phyloP scores from a whole-genome alignment of 2,888 invertebrate genomes.

The Ptychoptera albimana region DNA sequence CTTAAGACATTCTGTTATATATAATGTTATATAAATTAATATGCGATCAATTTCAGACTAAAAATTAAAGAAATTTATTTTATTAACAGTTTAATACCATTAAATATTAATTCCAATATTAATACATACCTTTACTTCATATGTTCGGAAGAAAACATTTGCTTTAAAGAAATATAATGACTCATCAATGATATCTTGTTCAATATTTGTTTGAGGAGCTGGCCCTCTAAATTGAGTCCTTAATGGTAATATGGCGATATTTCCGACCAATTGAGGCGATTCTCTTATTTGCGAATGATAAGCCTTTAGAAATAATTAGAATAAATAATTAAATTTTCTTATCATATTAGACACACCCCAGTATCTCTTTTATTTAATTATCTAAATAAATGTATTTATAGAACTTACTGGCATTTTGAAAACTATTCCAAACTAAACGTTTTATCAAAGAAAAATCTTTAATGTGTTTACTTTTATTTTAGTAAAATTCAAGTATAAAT shows the following conservation, averaged over 20 bases:
- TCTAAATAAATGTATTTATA: no score
- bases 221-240: slow-evolving; percentile 86
- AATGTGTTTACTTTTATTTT: no score
- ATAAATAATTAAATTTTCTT: no score
- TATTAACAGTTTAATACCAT: neutral
- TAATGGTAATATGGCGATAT: slow-evolving; percentile 83
- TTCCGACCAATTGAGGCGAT: slow-evolving; percentile 62
- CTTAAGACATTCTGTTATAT: slow-evolving; percentile 95
- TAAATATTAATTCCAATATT: neutral
- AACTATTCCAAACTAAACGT: neutral
- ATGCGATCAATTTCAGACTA: slow-evolving; percentile 94
- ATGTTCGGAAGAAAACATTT: slow-evolving; percentile 97
- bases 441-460: no score
- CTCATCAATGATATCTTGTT: slow-evolving; percentile 91
- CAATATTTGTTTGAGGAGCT: slow-evolving; percentile 57
- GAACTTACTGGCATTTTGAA: neutral
- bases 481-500: no score
- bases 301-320: slow-evolving; percentile 44
- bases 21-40: slow-evolving; percentile 91
- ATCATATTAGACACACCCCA: no score
- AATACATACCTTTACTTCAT: slow-evolving; percentile 79
- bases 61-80: slow-evolving; percentile 18
- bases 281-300: slow-evolving; percentile 86
- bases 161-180: slow-evolving; percentile 95
- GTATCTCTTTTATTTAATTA: no score